Evolutionary conservation across 37 sponge, comb jelly and placozoan species (phyloP).

Genomic region (Diacarnus erythraeanus): DNA sequence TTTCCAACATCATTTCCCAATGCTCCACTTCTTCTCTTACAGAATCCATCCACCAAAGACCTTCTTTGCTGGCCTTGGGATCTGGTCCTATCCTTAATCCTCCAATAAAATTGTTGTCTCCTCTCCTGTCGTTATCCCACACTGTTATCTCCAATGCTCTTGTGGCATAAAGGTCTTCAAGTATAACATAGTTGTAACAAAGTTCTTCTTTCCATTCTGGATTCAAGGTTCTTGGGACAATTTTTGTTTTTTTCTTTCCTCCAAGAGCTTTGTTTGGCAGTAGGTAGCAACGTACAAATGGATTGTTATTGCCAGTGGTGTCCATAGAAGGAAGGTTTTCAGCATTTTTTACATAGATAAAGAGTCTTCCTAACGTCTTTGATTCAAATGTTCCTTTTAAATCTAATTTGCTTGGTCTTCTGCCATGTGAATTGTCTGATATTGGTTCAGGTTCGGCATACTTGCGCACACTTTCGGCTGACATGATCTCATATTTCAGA

Average conservation of each 20-base stretch:
- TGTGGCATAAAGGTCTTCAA: slow-evolving; percentile 25
- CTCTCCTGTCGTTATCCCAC: slow-evolving; percentile 56
- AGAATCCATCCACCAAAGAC: slow-evolving; percentile 58
- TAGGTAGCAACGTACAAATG: slow-evolving; percentile 46
- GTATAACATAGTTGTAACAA: slow-evolving; percentile 9
- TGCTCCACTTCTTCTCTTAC: slow-evolving; percentile 40
- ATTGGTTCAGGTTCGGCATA: background rate
- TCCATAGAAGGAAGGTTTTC: slow-evolving; percentile 27
- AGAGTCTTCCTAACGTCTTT: slow-evolving; percentile 3
- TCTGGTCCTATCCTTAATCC: slow-evolving; percentile 54
- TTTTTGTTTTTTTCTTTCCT: slow-evolving; percentile 56
- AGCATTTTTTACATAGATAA: slow-evolving; percentile 44
- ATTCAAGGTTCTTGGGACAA: slow-evolving; percentile 35
- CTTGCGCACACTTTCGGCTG: background rate
- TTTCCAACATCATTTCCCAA: slow-evolving; percentile 57
- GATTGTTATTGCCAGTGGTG: background rate
- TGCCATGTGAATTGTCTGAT: background rate
- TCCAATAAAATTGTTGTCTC: slow-evolving; percentile 67
- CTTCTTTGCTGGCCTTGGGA: background rate
- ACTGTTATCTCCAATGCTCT: slow-evolving; percentile 63
- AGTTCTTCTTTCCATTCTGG: slow-evolving; percentile 63
- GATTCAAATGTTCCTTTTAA: background rate
- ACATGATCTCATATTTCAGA: background rate
- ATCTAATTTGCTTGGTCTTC: background rate
- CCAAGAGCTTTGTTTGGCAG: slow-evolving; percentile 29